Base-by-base conservation (phyloP, 1,140 invertebrate genomes). In the Neotoxoptera formosana region DNA sequence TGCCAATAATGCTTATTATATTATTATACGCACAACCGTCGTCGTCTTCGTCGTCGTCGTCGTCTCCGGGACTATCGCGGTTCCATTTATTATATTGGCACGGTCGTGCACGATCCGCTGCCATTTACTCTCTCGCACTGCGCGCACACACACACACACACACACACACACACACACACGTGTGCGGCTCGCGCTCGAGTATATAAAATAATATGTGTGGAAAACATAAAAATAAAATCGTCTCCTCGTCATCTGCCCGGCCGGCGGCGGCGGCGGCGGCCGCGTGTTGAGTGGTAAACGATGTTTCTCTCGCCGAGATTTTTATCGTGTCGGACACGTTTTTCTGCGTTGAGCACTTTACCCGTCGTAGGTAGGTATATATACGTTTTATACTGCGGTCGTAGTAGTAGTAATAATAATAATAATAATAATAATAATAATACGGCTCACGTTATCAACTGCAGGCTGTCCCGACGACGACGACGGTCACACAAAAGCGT, bases 291-390 rank as follows among this genome's bases (percentile, higher is more conserved):
- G 91, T 93, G 91, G 91, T 93, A 93, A 93, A 93, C 91, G 91
- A 93, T 93, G 91, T 93, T 86, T 93, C 48, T 93, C 34, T 53
- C 91, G 81, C 48, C 91, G 91, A 93, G 91, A 93, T 93, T 84
- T 90, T 86, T 93, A 93, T 93, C 91, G 91, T 93, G 91, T 93
- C 91, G 81, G 91, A 93, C 91, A 93, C 91, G 91, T 93, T 93
- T 93, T 93, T 93, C 91, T 93, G 36, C 91, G 84, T 86, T 86
- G 91, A 93, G 81, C 91, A 93, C 91, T 93, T 93, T 93, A 93
- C 91, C 56, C 47, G n/a, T 45, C 17, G 60, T n/a, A n/a, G n/a
- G n/a, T n/a, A n/a, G n/a, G n/a, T n/a, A n/a, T n/a, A 30, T 76
- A 30, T 76, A n/a, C 60, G 9, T 76, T 76, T 76, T n/a, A 76